These are phyloP conservation scores for Champsocephalus gunnari DNA, from an alignment of 2,797 vertebrate species.

Conservation along the genomic window DNA sequence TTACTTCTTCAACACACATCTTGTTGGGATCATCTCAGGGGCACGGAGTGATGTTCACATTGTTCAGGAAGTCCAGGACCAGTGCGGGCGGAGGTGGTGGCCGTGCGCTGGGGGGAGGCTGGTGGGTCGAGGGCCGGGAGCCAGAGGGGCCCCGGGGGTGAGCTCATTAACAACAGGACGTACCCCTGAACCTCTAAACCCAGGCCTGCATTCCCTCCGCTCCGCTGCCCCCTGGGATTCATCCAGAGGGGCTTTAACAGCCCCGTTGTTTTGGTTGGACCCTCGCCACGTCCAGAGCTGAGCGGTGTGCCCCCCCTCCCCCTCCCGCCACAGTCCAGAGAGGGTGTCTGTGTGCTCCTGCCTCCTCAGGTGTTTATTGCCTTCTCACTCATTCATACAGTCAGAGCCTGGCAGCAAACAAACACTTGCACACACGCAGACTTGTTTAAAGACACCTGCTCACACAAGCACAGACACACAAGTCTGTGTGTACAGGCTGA, in stretches of 20 bases:
- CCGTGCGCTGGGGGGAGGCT: constrained; percentile 38
- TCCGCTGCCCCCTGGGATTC: constrained; percentile 66
- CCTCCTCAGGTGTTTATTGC: constrained; percentile 76
- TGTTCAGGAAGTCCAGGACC: constrained; percentile 44
- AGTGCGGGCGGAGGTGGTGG: constrained; percentile 37
- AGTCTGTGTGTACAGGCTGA: constrained; percentile 14
- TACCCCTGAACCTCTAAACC: constrained; percentile 79
- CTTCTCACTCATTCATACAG: constrained; percentile 61
- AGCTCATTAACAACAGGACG: constrained; percentile 79
- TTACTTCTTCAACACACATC: not conserved
- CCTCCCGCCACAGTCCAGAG: constrained; percentile 40
- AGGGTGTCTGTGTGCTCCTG: constrained; percentile 67
- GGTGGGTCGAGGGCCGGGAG: constrained; percentile 48
- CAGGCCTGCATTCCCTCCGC: constrained; percentile 69
- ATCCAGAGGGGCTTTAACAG: constrained; percentile 69
- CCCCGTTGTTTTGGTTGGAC: constrained; percentile 74
- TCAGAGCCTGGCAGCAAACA: constrained; percentile 51
- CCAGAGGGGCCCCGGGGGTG: constrained; percentile 72
- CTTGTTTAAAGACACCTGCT: constrained; percentile 59
- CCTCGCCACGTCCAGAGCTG: constrained; percentile 59
- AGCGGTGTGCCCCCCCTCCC: constrained; percentile 28
- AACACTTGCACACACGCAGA: constrained; percentile 27
- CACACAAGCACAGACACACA: constrained; percentile 29
- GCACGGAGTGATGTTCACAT: constrained; percentile 4
- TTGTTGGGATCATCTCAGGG: constrained; percentile 27